Conservation (phyloP, 2,888 invertebrate genomes). For the Terebella lapidaria region DNA sequence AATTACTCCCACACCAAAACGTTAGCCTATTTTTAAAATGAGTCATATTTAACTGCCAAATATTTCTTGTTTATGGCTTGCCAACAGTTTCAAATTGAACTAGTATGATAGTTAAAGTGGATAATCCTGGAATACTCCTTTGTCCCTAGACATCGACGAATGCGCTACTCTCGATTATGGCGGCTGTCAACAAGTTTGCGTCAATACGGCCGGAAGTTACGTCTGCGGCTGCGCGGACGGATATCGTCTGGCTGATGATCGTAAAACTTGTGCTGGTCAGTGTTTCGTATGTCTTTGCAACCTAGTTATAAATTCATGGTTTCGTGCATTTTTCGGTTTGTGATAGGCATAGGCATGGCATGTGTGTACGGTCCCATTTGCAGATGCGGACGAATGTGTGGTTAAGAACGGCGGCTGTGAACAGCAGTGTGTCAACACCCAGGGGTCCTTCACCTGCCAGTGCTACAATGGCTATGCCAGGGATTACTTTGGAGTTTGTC, state of each 20-base stretch:
- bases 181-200: constrained; percentile 15
- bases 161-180: neutral
- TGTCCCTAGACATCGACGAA: constrained; percentile 9
- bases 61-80: no score
- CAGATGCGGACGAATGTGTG: neutral
- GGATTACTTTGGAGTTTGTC: neutral
- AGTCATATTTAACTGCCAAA: no score
- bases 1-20: no score
- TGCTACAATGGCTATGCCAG: neutral
- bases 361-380: no score
- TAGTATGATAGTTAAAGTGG: no score
- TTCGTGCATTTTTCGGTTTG: no score
- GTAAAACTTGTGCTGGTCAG: constrained; percentile 13
- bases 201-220: constrained; percentile 19
- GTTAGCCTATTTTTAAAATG: no score
- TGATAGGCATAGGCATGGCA: no score
- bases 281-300: no score
- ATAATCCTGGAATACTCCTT: no score
- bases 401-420: neutral
- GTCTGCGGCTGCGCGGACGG: constrained; percentile 16
- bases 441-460: neutral
- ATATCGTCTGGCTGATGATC: constrained; percentile 16
- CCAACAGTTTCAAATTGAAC: no score
- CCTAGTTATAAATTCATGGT: no score
- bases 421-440: neutral